Evolutionary conservation across 2,797 vertebrate species (phyloP).

Genomic region (Sarcoramphus papa): DNA sequence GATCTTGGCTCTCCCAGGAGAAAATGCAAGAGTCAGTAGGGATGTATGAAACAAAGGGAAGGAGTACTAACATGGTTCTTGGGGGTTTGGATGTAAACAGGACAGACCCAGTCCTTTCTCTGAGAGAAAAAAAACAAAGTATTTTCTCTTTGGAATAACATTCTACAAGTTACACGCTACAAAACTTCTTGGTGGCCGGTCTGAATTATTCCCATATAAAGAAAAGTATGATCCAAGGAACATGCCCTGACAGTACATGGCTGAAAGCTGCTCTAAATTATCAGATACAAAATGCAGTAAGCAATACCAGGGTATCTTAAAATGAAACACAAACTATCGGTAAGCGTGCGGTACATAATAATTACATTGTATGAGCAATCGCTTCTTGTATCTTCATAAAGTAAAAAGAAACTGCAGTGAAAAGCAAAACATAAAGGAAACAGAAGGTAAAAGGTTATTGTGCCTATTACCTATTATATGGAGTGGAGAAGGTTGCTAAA

Average conservation of each 20-base stretch:
- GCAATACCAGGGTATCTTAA: neutral
- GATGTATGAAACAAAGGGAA: neutral
- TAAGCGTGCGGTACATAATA: neutral
- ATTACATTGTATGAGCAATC: neutral
- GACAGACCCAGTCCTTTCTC: neutral
- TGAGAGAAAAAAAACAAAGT: neutral
- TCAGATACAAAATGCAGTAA: neutral
- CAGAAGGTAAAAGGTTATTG: conserved; percentile 1
- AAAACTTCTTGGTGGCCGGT: neutral
- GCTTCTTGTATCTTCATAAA: neutral
- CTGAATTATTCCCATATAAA: neutral
- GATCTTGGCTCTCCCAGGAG: neutral
- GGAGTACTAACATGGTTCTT: neutral
- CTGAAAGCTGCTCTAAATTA: neutral
- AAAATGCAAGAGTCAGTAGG: neutral
- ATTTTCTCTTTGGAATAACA: neutral
- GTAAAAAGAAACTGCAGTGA: neutral
- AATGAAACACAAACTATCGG: neutral
- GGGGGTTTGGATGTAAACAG: neutral
- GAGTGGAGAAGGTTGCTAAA: conserved; percentile 97
- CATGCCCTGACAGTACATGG: neutral
- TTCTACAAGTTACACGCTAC: neutral
- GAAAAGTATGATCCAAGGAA: neutral
- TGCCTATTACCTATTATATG: conserved; percentile 91
- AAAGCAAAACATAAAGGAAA: neutral